These are phyloP conservation scores for Pocillopora grandis DNA, from an alignment of 92 coral and sea anemone genomes.

Conservation along the genomic window DNA sequence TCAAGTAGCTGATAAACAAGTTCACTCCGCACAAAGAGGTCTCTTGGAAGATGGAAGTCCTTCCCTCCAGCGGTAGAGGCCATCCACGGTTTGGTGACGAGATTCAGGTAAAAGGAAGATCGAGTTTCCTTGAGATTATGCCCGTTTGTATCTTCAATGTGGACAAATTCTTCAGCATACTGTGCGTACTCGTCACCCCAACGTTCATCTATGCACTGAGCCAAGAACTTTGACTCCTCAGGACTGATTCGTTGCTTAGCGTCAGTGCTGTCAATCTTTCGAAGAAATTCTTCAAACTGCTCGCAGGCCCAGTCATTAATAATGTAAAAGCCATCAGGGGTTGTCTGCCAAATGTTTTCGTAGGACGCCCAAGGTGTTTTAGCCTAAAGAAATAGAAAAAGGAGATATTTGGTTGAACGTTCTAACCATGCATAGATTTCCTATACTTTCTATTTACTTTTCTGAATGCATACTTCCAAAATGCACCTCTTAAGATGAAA, in stretches of 20 bases:
- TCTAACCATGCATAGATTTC: no score
- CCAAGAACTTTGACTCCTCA: conserved; percentile 64
- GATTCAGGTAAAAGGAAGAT: conserved; percentile 68
- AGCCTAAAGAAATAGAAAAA: conserved; percentile 40
- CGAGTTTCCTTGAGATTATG: conserved; percentile 48
- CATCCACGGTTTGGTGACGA: conserved; percentile 72
- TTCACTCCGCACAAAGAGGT: conserved; percentile 44
- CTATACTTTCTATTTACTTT: no score
- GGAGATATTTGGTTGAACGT: no score
- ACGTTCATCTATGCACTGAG: conserved; percentile 69
- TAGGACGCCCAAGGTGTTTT: conserved; percentile 72
- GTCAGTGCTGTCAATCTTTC: conserved; percentile 13
- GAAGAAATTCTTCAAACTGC: conserved; percentile 76
- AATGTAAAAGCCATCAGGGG: conserved; percentile 64
- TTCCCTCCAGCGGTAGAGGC: conserved; percentile 22
- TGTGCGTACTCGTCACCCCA: conserved; percentile 70
- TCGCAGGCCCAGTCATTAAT: conserved; percentile 73
- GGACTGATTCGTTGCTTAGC: conserved; percentile 3
- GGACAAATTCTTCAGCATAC: conserved; percentile 60
- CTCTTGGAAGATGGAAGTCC: conserved; percentile 37
- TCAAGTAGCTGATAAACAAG: conserved; percentile 51
- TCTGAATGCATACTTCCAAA: no score
- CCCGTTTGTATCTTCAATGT: conserved; percentile 59
- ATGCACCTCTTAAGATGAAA: no score
- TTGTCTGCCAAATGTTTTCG: conserved; percentile 62